phyloP scores from a whole-genome alignment of 2,113 vertebrate genomes.

The Gavia stellata region DNA sequence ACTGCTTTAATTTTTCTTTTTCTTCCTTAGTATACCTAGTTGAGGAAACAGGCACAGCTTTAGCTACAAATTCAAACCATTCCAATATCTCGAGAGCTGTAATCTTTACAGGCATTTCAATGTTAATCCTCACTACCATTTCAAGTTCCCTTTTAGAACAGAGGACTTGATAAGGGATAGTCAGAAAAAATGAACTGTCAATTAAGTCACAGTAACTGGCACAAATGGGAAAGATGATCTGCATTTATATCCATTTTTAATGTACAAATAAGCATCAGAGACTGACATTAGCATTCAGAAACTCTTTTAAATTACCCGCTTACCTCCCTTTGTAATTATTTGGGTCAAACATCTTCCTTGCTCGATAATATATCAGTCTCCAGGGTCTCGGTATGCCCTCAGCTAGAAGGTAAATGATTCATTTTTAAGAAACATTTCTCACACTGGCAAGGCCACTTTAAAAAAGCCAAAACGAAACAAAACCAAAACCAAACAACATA shows the following conservation, averaged over 20 bases:
- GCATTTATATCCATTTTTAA: background rate
- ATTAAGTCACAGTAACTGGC: background rate
- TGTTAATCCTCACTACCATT: background rate
- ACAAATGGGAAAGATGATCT: background rate
- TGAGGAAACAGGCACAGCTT: background rate
- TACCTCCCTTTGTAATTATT: slow-evolving; percentile 76
- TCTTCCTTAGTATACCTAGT: slow-evolving; percentile 67
- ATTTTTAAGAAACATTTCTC: background rate
- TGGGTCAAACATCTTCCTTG: slow-evolving; percentile 73
- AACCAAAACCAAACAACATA: background rate
- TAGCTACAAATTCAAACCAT: background rate
- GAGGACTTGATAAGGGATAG: background rate
- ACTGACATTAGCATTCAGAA: background rate
- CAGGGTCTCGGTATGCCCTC: slow-evolving; percentile 71
- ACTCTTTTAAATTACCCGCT: background rate
- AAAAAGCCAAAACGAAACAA: background rate
- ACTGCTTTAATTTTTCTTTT: slow-evolving; percentile 56
- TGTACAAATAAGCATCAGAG: background rate
- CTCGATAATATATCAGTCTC: slow-evolving; percentile 68
- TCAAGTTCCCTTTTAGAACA: background rate
- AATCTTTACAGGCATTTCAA: background rate
- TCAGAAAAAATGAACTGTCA: background rate
- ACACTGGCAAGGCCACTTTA: background rate
- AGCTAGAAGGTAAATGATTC: slow-evolving; percentile 27
- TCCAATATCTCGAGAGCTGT: background rate